A percentile compares a stretch with the other conserved stretches of the same genome.
Conservation (phyloP, 2,113 vertebrate species). For the Trachemys scripta region DNA sequence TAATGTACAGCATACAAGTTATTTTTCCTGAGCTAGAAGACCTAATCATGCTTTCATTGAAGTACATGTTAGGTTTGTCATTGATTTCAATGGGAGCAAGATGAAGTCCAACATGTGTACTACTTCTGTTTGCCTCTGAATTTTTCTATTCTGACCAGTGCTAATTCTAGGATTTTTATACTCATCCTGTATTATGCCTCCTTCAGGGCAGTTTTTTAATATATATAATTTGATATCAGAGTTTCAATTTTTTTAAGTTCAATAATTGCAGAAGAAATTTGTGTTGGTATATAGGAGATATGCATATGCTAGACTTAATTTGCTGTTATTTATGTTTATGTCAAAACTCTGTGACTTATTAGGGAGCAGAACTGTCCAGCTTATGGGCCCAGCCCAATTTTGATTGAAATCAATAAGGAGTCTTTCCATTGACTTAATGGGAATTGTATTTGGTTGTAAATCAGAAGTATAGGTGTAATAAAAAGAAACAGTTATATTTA, state of each 20-base stretch:
- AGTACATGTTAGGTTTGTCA: not conserved
- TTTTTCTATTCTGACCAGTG: conserved; percentile 6
- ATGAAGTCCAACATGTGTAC: fast-evolving
- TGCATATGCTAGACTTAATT: not conserved
- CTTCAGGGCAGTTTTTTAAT: not conserved
- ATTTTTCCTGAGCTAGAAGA: not conserved
- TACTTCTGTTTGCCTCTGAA: fast-evolving
- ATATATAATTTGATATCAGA: not conserved
- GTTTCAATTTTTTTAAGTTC: not conserved
- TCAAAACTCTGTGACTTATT: not conserved
- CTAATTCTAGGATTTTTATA: not conserved
- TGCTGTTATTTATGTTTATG: not conserved
- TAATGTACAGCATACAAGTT: fast-evolving
- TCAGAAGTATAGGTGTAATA: not conserved
- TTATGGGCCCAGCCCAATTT: conserved; percentile 25
- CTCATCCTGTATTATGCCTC: not conserved
- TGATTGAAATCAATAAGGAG: not conserved
- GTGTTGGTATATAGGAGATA: not conserved
- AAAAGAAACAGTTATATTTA: not conserved
- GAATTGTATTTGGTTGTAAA: conserved; percentile 5
- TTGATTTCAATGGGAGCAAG: not conserved
- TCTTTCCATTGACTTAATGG: not conserved
- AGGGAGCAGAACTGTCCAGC: not conserved
- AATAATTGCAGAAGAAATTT: conserved; percentile 18
- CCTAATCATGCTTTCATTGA: not conserved